A percentile compares a stretch with the other conserved stretches of the same genome.
These are phyloP conservation scores for Drosophila nikananu DNA, from an alignment of 1,140 invertebrate species.

Conservation along the genomic window DNA sequence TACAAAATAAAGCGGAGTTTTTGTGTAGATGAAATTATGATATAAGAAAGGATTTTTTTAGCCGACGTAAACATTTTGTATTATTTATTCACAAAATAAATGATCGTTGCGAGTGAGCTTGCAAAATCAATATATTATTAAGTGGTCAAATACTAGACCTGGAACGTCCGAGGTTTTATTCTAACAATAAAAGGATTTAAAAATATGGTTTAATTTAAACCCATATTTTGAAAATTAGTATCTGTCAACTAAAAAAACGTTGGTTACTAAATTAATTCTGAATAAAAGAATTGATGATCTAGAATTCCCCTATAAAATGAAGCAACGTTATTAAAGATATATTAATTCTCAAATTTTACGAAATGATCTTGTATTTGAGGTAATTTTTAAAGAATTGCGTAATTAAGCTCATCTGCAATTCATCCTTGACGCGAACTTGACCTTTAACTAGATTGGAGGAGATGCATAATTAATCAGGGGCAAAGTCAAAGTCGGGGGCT, in stretches of 20 bases:
- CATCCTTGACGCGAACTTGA: not conserved
- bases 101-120: no score
- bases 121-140: no score
- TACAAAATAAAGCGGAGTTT: not conserved
- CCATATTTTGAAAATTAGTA: not conserved
- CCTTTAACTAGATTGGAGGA: slow-evolving; percentile 6
- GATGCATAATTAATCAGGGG: slow-evolving; percentile 33
- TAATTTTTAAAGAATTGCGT: not conserved
- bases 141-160: no score
- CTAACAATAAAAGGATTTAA: no score
- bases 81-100: not conserved
- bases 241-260: not conserved
- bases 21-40: not conserved
- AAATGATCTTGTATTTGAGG: not conserved
- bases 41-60: not conserved
- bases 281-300: not conserved
- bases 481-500: slow-evolving; percentile 39
- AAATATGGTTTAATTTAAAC: no score
- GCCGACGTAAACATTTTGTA: not conserved
- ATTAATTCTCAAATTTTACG: not conserved
- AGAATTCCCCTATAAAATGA: no score
- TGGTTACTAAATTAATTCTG: not conserved
- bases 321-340: not conserved
- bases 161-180: no score
- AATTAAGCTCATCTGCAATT: not conserved